These are phyloP conservation scores for Agonopterix subpropinquella DNA, from an alignment of 2,888 invertebrate species.

Conservation along the genomic window DNA sequence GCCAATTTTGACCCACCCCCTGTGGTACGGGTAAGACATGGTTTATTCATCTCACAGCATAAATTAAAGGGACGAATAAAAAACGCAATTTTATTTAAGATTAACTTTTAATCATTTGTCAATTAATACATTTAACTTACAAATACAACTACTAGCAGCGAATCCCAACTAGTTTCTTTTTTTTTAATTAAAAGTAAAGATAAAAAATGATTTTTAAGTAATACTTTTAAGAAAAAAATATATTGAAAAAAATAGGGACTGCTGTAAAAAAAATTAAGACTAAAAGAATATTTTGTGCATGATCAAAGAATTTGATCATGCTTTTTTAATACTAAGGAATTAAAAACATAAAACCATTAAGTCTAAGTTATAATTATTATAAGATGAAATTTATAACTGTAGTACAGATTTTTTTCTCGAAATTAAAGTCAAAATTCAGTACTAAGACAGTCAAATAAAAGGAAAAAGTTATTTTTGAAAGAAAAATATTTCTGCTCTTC, in stretches of 20 bases:
- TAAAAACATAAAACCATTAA: conserved; percentile 25
- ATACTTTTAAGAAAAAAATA: conserved; percentile 22
- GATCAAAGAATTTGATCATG: neutral
- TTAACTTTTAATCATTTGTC: conserved; percentile 28
- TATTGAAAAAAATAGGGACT: conserved; percentile 14
- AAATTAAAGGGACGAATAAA: conserved; percentile 1
- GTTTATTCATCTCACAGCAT: too few relatives aligned
- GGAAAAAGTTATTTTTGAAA: conserved; percentile 6
- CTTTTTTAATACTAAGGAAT: conserved; percentile 2
- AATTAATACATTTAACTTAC: conserved; percentile 44
- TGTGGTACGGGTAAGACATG: too few relatives aligned
- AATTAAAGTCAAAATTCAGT: neutral
- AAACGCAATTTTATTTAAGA: conserved; percentile 20
- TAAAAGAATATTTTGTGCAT: conserved; percentile 9
- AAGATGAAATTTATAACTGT: neutral
- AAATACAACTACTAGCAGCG: conserved; percentile 31
- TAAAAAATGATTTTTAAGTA: conserved; percentile 4
- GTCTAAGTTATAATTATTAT: conserved; percentile 15
- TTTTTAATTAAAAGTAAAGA: conserved; percentile 7
- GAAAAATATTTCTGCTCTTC: conserved; percentile 13
- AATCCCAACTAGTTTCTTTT: conserved; percentile 15
- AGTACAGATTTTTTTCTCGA: too few relatives aligned
- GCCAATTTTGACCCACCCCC: too few relatives aligned
- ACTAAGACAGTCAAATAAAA: conserved; percentile 8
- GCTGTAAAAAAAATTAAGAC: conserved; percentile 11